Conservation (phyloP, 2,797 vertebrate species). For the Zenarchopterus dispar region DNA sequence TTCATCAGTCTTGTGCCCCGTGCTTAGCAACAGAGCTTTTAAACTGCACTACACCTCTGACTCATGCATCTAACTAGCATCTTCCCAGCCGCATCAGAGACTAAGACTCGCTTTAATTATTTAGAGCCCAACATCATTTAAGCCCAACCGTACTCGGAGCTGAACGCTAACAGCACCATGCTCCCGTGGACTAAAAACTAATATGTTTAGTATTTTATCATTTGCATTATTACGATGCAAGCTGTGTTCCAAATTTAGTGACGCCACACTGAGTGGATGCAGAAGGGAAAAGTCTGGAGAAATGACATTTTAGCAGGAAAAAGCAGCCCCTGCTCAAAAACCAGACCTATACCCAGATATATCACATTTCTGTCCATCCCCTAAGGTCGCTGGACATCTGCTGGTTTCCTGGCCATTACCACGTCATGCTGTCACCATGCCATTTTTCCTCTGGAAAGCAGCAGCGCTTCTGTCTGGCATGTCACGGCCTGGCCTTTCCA, state of each 20-base stretch:
- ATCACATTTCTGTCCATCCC: background rate
- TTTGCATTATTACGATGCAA: too few species aligned
- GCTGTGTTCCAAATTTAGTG: background rate
- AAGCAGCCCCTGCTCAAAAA: background rate
- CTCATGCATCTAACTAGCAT: background rate
- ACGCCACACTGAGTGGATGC: too few species aligned
- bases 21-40: background rate
- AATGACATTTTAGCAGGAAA: background rate
- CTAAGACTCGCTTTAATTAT: too few species aligned
- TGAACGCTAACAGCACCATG: too few species aligned
- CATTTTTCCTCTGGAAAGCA: constrained; percentile 29
- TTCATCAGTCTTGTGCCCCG: background rate
- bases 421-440: constrained; percentile 22
- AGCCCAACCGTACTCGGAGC: too few species aligned
- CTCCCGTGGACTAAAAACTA: too few species aligned
- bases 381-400: constrained; percentile 6
- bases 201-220: too few species aligned
- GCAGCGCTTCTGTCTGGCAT: constrained; percentile 5
- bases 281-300: too few species aligned
- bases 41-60: background rate
- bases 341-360: background rate
- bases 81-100: too few species aligned
- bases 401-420: constrained; percentile 1
- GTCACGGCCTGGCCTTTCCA: constrained; percentile 16
- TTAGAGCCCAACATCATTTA: too few species aligned